Evolutionary conservation across 1,140 invertebrate species (phyloP).

Genomic region (Telenomus remus): DNA sequence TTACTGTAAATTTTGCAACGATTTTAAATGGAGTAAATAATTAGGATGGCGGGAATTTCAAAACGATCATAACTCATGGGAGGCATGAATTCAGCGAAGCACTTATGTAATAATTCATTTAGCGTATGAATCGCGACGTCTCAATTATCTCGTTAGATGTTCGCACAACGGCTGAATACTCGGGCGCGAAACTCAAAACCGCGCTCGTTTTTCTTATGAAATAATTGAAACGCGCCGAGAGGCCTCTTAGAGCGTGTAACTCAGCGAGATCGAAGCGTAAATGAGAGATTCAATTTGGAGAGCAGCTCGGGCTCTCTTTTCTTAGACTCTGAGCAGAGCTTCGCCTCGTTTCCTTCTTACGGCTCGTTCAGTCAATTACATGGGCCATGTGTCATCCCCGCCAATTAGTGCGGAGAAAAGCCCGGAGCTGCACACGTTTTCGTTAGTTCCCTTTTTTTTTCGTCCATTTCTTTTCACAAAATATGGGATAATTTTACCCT

Average conservation of each 20-base stretch:
- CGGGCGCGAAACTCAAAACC: neutral
- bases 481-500: constrained; percentile 65
- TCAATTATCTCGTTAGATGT: constrained; percentile 24
- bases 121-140: constrained; percentile 12
- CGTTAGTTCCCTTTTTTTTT: constrained; percentile 16
- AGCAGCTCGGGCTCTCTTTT: constrained; percentile 11
- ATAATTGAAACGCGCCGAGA: constrained; percentile 14
- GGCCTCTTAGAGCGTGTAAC: constrained; percentile 4
- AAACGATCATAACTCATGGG: no score
- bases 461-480: constrained; percentile 20
- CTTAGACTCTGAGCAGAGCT: constrained; percentile 31
- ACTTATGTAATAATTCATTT: constrained; percentile 14
- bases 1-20: no score
- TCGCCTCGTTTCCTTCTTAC: constrained; percentile 55
- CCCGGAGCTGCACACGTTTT: constrained; percentile 25
- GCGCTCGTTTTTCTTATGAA: constrained; percentile 8
- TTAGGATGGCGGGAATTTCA: no score
- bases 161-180: constrained; percentile 3
- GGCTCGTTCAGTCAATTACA: constrained; percentile 69
- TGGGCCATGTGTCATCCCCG: constrained; percentile 68
- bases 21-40: no score
- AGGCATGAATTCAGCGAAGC: neutral
- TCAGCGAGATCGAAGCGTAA: constrained; percentile 37
- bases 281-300: constrained; percentile 39
- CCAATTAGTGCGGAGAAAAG: constrained; percentile 68